Conservation (phyloP, 2,113 vertebrate genomes). For the Bubo blakistoni region DNA sequence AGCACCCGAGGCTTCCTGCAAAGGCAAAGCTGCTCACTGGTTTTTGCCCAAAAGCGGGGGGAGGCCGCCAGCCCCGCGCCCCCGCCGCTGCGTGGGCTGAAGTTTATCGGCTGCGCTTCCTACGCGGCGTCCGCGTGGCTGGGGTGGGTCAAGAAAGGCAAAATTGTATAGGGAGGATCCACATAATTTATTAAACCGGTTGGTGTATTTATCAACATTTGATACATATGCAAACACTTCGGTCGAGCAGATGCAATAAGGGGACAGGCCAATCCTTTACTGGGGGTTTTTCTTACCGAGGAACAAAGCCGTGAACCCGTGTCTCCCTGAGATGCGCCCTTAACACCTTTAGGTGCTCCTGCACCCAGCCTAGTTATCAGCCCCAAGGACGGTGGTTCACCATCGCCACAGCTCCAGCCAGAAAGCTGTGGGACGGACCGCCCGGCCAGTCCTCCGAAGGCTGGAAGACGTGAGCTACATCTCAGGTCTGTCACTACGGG, state of each 20-base stretch:
- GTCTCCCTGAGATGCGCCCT: accelerated
- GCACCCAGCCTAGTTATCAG: accelerated
- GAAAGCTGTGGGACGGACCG: background rate
- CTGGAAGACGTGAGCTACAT: background rate
- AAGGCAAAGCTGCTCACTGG: too few species aligned
- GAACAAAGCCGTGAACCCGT: background rate
- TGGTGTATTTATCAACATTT: background rate
- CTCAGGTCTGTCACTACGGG: accelerated
- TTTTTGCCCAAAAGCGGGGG: background rate
- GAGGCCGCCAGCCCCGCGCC: accelerated
- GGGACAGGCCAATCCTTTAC: background rate
- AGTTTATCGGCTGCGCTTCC: accelerated
- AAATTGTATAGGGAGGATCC: background rate
- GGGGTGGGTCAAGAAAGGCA: background rate
- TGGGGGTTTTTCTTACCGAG: accelerated
- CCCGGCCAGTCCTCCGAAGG: too few species aligned
- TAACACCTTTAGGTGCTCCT: too few species aligned
- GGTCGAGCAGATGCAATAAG: background rate
- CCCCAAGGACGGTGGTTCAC: background rate
- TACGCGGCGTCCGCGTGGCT: accelerated
- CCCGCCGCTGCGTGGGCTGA: background rate
- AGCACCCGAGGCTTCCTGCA: accelerated
- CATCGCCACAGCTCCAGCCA: background rate
- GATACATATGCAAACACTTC: accelerated
- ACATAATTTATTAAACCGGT: background rate